These are phyloP conservation scores for Erynnis tages DNA, from an alignment of 2,888 invertebrate genomes.

Conservation along the genomic window DNA sequence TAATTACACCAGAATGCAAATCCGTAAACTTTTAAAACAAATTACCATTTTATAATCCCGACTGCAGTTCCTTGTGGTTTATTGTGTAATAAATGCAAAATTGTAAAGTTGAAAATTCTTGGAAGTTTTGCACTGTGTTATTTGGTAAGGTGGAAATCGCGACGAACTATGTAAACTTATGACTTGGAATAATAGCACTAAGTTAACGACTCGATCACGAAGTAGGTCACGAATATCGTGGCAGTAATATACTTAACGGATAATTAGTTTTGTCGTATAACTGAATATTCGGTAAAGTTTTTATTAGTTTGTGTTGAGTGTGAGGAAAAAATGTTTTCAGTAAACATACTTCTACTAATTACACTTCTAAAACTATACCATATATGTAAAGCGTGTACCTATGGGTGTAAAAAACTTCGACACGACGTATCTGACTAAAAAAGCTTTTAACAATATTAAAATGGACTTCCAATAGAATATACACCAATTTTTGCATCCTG, in stretches of 20 bases:
- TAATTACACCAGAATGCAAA: not conserved
- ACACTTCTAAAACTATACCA: too few species aligned
- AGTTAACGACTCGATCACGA: conserved; percentile 38
- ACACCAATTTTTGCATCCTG: too few species aligned
- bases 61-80: not conserved
- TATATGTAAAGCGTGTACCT: too few species aligned
- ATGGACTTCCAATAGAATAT: too few species aligned
- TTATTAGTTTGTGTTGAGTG: not conserved
- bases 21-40: not conserved
- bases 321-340: too few species aligned
- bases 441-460: too few species aligned
- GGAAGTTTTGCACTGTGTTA: not conserved
- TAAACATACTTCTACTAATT: too few species aligned
- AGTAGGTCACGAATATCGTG: conserved; percentile 34
- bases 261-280: conserved; percentile 13
- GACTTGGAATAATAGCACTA: conserved; percentile 34
- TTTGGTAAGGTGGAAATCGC: conserved; percentile 4
- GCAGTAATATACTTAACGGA: not conserved
- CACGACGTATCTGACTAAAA: too few species aligned
- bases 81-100: not conserved
- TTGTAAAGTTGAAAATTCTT: conserved; percentile 3
- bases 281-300: not conserved
- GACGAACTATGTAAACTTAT: conserved; percentile 33
- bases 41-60: conserved; percentile 3
- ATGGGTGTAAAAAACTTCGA: too few species aligned